These are phyloP conservation scores for Cydia fagiglandana DNA, from an alignment of 1,140 invertebrate species.

Conservation along the genomic window DNA sequence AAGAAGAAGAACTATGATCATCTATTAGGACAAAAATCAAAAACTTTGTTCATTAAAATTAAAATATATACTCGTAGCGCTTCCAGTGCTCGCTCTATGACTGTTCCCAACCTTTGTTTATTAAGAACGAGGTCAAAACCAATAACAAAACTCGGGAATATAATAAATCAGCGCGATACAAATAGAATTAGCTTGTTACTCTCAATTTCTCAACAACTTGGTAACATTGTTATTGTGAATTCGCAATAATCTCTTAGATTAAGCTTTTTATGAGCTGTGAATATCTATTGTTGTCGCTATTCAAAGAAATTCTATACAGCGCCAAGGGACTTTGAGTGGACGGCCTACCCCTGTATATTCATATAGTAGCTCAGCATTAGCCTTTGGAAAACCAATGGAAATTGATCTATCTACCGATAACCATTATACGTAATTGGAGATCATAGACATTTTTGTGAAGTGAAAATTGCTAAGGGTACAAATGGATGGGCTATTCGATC, in stretches of 20 bases:
- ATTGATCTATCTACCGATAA: too few species aligned
- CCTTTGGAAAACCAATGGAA: too few species aligned
- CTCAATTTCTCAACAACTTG: not conserved
- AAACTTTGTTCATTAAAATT: too few species aligned
- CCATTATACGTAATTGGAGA: too few species aligned
- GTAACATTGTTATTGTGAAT: not conserved
- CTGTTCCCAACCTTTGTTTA: not conserved
- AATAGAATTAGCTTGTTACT: slow-evolving; percentile 1
- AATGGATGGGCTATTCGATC: too few species aligned
- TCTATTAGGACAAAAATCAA: too few species aligned
- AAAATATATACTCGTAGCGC: not conserved
- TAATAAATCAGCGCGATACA: not conserved
- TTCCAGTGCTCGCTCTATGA: not conserved
- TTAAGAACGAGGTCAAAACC: not conserved
- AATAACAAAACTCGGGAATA: not conserved
- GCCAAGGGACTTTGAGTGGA: not conserved
- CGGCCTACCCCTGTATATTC: too few species aligned
- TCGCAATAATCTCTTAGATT: not conserved
- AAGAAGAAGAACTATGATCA: too few species aligned
- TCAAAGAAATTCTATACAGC: not conserved
- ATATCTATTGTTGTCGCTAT: not conserved
- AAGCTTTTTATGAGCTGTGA: not conserved
- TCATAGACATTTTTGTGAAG: too few species aligned
- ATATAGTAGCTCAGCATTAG: too few species aligned
- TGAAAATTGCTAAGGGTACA: too few species aligned